Percentiles rank a stretch among this genome's conserved stretches.
These are phyloP conservation scores for Darevskia nairensis DNA, from an alignment of 2,797 vertebrate species.

Conservation along the genomic window DNA sequence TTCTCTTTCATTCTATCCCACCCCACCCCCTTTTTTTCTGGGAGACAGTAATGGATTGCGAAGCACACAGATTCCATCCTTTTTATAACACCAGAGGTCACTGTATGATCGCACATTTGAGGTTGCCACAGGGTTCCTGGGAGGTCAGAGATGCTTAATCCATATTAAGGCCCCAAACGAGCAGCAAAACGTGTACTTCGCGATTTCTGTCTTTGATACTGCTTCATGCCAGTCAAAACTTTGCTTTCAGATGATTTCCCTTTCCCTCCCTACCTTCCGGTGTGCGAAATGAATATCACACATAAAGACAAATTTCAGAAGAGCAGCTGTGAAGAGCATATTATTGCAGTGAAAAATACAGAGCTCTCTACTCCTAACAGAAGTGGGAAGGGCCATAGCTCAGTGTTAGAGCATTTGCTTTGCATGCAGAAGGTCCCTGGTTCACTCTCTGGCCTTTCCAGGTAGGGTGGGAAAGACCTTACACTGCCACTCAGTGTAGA, in stretches of 20 bases:
- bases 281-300: not conserved
- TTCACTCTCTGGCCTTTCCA: no score
- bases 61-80: not conserved
- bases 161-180: slow-evolving; percentile 64
- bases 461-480: no score
- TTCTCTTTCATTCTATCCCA: not conserved
- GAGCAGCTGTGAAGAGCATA: not conserved
- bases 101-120: slow-evolving; percentile 72
- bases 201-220: slow-evolving; percentile 68
- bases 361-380: no score
- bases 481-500: no score
- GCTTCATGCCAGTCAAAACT: slow-evolving; percentile 24
- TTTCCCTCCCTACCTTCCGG: not conserved
- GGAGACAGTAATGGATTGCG: not conserved
- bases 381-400: not conserved
- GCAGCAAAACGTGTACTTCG: slow-evolving; percentile 72
- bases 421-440: no score
- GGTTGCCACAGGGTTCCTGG: slow-evolving; percentile 4
- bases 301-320: not conserved
- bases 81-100: slow-evolving; percentile 81
- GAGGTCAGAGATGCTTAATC: slow-evolving; percentile 73
- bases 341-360: not conserved
- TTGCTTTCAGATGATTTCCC: slow-evolving; percentile 11
- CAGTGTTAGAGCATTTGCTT: no score
- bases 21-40: no score